Evolutionary conservation across 2,888 invertebrate species (phyloP), one percentile per base, ranked within the genome.

Genomic region (Synanthedon tipuliformis): DNA sequence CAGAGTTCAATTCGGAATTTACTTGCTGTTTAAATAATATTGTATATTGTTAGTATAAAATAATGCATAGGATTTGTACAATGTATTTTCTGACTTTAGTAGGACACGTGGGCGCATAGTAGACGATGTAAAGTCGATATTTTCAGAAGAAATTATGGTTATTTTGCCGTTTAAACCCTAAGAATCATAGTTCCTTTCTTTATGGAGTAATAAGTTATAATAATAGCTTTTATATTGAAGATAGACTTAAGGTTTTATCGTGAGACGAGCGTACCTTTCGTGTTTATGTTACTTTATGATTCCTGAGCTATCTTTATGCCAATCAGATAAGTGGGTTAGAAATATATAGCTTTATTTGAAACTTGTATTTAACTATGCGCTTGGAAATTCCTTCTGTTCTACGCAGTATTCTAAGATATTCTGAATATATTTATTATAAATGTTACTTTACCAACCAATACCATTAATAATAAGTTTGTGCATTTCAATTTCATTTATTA

Each of bases 71-170:
- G 13, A 45, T 8, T n/a, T 18, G 23, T 8, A 50, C 23, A 16
- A 23, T 40, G 18, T 27, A 12, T 27, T 40, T 34, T 12, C 40
- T n/a, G 18, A 49, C 49, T 49, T 49, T 49, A 15, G 65, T 63
- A 51, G 59, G 41, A 57, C 59, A 62, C 66, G 78, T 80, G 71
- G 78, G 79, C 67, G 76, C 56, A 52, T 71, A 68, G 71, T 69
- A 61, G 66, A 62, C 63, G 64, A 71, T 70, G 62, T 59, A 65
- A 62, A 54, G 53, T 61, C 63, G 69, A 71, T 76, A 74, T 70
- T 73, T 73, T 70, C 68, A 62, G 65, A 65, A 61, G 57, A 64
- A 71, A 62, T 69, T 69, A 69, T 66, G 54, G 15, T 12, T 50
- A 54, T 54, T 53, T 52, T 40, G 15, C 45, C 16, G 11, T 23